A percentile compares a stretch with the other conserved stretches of the same genome.
Conservation (phyloP, 2,888 invertebrate species). For the Halocaridina rubra region DNA sequence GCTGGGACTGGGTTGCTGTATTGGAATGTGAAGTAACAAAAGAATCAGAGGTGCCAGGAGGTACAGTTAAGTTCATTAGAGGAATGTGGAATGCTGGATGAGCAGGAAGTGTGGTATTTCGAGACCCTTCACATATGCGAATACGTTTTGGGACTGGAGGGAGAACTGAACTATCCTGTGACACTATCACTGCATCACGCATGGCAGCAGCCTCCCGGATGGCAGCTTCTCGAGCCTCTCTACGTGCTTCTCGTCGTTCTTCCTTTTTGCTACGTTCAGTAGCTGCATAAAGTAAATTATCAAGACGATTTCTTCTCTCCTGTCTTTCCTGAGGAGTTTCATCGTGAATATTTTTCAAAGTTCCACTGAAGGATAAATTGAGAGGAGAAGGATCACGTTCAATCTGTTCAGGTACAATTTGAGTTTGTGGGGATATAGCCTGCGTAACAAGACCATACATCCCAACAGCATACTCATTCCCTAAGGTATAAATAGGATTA, state of each 20-base stretch:
- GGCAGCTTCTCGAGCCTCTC: conserved; percentile 53
- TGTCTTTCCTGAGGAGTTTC: conserved; percentile 56
- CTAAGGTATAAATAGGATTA: conserved; percentile 30
- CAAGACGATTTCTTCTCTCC: conserved; percentile 48
- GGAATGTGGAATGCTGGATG: conserved; percentile 52
- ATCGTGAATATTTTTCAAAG: conserved; percentile 50
- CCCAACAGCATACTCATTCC: conserved; percentile 38
- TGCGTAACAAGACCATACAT: conserved; percentile 47
- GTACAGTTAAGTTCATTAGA: conserved; percentile 31
- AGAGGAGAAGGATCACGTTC: conserved; percentile 54
- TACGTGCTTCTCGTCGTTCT: conserved; percentile 46
- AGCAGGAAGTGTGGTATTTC: conserved; percentile 17
- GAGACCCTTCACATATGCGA: conserved; percentile 8
- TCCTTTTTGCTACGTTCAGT: conserved; percentile 55
- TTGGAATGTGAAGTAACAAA: conserved; percentile 18
- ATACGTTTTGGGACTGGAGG: conserved; percentile 35
- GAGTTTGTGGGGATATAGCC: conserved; percentile 31
- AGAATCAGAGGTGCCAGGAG: conserved; percentile 23
- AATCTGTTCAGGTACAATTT: conserved; percentile 41
- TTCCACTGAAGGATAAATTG: conserved; percentile 47
- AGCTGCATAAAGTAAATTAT: conserved; percentile 50
- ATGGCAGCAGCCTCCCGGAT: conserved; percentile 47
- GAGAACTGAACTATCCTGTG: conserved; percentile 4
- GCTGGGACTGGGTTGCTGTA: background rate
- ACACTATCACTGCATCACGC: conserved; percentile 10